These are phyloP conservation scores for Lophius americanus DNA, from an alignment of 2,797 vertebrate genomes.

Conservation along the genomic window DNA sequence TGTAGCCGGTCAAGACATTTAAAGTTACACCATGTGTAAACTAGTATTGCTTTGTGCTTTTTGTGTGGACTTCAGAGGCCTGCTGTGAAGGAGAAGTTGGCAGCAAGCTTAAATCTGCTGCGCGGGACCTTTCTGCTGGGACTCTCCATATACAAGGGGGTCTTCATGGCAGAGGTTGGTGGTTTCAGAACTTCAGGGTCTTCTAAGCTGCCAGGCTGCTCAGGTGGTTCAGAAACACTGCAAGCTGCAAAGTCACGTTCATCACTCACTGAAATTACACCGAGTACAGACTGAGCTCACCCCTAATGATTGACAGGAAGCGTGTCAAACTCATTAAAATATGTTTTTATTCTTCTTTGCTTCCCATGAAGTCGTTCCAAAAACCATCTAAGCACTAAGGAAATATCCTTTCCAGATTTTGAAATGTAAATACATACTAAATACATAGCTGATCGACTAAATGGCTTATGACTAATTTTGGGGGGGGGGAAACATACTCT, in stretches of 20 bases:
- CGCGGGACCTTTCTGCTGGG: conserved; percentile 88
- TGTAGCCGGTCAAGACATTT: conserved; percentile 57
- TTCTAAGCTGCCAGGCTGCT: conserved; percentile 21
- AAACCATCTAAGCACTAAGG: background rate
- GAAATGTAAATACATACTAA: too few relatives aligned
- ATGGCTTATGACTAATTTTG: too few relatives aligned
- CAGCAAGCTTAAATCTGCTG: conserved; percentile 91
- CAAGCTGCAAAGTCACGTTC: conserved; percentile 18
- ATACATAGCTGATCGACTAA: too few relatives aligned
- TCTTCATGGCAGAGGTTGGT: conserved; percentile 27
- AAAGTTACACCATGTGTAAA: conserved; percentile 61
- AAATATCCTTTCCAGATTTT: too few relatives aligned
- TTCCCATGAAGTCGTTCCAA: too few relatives aligned
- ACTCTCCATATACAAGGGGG: conserved; percentile 75
- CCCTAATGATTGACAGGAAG: background rate
- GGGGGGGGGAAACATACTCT: too few relatives aligned
- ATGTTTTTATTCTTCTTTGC: background rate
- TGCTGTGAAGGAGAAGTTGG: conserved; percentile 93
- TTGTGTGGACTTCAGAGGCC: conserved; percentile 65
- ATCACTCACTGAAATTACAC: conserved; percentile 41
- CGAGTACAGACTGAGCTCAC: conserved; percentile 6
- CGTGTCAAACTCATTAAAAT: conserved; percentile 24
- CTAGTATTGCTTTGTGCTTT: conserved; percentile 6
- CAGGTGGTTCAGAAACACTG: conserved; percentile 17
- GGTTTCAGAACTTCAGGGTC: conserved; percentile 26